Evolutionary conservation across 2,797 vertebrate genomes (phyloP).

Genomic region (Hippoglossus hippoglossus): DNA sequence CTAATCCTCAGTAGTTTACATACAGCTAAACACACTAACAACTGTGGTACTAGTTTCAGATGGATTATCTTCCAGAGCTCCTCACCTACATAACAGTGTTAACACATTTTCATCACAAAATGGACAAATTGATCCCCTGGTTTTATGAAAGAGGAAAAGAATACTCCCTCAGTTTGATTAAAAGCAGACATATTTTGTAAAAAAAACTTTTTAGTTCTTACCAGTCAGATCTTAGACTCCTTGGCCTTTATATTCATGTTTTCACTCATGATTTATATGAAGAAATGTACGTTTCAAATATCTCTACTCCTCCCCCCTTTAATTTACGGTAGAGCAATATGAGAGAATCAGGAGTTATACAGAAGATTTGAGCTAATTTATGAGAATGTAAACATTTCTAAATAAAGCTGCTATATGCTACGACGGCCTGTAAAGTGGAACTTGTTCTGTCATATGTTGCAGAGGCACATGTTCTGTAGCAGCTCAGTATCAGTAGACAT

Average conservation of each 20-base stretch:
- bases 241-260: conserved; percentile 39
- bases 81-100: neutral
- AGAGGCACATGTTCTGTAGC: neutral
- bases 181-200: conserved; percentile 38
- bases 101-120: conserved; percentile 14
- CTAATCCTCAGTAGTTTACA: neutral
- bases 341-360: conserved; percentile 66
- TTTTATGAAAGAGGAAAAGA: conserved; percentile 18
- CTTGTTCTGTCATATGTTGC: conserved; percentile 43
- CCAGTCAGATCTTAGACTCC: conserved; percentile 23
- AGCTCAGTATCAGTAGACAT: neutral
- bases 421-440: conserved; percentile 45
- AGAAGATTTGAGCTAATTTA: conserved; percentile 77
- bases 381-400: conserved; percentile 86
- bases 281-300: conserved; percentile 50
- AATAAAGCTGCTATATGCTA: conserved; percentile 85
- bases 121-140: conserved; percentile 27
- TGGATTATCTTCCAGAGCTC: conserved; percentile 19
- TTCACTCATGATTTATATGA: conserved; percentile 38
- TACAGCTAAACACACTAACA: neutral
- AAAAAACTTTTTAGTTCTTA: conserved; percentile 14
- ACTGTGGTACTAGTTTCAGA: conserved; percentile 7
- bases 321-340: conserved; percentile 80
- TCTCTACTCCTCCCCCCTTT: conserved; percentile 37
- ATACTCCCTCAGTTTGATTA: conserved; percentile 2